A percentile compares a stretch with the other conserved stretches of the same genome.
Conservation (phyloP, 2,888 invertebrate genomes). For the Rapana venosa region DNA sequence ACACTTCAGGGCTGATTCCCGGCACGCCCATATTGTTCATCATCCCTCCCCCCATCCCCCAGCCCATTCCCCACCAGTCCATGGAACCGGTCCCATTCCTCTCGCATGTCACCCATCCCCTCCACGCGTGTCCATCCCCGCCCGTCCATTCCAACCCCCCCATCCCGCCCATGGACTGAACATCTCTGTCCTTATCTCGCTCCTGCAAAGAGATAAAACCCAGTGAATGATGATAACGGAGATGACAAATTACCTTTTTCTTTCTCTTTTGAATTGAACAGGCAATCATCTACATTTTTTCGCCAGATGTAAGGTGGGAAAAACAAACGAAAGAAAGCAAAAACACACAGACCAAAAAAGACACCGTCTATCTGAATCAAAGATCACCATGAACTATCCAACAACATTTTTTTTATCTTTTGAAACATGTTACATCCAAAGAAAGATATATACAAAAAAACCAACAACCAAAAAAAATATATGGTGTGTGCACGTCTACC, state of each 20-base stretch:
- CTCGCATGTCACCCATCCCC: slow-evolving; percentile 55
- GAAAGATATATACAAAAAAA: too few relatives aligned
- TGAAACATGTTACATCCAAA: too few relatives aligned
- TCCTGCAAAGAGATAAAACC: slow-evolving; percentile 61
- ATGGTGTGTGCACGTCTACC: too few relatives aligned
- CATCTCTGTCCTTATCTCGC: slow-evolving; percentile 69
- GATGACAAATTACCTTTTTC: neutral
- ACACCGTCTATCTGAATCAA: too few relatives aligned
- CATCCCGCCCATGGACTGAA: slow-evolving; percentile 66
- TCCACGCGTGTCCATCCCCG: slow-evolving; percentile 53
- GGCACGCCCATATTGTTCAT: slow-evolving; percentile 52
- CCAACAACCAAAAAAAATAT: too few relatives aligned
- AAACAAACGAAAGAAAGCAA: neutral
- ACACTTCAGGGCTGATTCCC: slow-evolving; percentile 88
- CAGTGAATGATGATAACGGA: neutral
- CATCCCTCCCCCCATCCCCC: slow-evolving; percentile 55
- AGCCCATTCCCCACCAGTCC: slow-evolving; percentile 49
- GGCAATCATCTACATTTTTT: neutral
- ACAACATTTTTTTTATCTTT: too few relatives aligned
- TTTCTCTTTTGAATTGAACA: neutral
- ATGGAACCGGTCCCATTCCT: slow-evolving; percentile 54
- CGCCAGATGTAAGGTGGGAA: neutral
- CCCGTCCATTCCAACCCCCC: slow-evolving; percentile 52
- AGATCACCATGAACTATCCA: too few relatives aligned
- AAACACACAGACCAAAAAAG: too few relatives aligned